Evolutionary conservation across 1,140 invertebrate genomes (phyloP).

Genomic region (Trichoplusia ni): DNA sequence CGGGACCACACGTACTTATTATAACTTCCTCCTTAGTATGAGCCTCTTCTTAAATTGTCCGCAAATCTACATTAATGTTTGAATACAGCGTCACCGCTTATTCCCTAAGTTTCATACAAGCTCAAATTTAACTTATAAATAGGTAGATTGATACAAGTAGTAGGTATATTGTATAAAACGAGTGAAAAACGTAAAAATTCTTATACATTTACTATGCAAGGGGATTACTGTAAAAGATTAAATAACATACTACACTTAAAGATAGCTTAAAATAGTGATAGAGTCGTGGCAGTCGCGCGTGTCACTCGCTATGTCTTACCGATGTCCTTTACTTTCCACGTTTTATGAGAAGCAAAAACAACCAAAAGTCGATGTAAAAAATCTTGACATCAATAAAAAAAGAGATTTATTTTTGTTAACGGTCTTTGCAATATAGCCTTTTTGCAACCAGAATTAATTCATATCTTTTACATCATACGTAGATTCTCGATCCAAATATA

Average conservation of each 20-base stretch:
- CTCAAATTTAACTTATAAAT: slow-evolving; percentile 79
- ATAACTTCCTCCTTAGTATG: slow-evolving; percentile 23
- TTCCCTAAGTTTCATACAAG: slow-evolving; percentile 65
- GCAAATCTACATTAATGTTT: slow-evolving; percentile 37
- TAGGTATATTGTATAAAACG: slow-evolving; percentile 80
- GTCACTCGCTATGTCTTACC: slow-evolving; percentile 8
- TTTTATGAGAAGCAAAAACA: slow-evolving; percentile 30
- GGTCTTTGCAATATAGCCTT: background rate
- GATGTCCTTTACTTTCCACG: slow-evolving; percentile 14
- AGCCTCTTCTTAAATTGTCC: slow-evolving; percentile 40
- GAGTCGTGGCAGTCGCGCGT: slow-evolving; percentile 39
- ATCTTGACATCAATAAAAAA: slow-evolving; percentile 17
- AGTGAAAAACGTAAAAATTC: slow-evolving; percentile 78
- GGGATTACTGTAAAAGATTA: slow-evolving; percentile 73
- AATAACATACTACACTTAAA: slow-evolving; percentile 74
- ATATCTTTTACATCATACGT: slow-evolving; percentile 11
- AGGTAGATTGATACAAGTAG: slow-evolving; percentile 66
- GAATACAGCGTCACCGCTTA: slow-evolving; percentile 35
- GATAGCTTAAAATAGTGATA: slow-evolving; percentile 74
- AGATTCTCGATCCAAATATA: slow-evolving; percentile 26
- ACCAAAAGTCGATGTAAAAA: slow-evolving; percentile 12
- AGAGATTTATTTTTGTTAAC: too few species aligned
- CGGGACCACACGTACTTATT: slow-evolving; percentile 41
- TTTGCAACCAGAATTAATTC: slow-evolving; percentile 19
- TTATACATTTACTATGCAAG: slow-evolving; percentile 73